Conservation (phyloP, 2,888 invertebrate genomes). For the Polyommatus icarus region DNA sequence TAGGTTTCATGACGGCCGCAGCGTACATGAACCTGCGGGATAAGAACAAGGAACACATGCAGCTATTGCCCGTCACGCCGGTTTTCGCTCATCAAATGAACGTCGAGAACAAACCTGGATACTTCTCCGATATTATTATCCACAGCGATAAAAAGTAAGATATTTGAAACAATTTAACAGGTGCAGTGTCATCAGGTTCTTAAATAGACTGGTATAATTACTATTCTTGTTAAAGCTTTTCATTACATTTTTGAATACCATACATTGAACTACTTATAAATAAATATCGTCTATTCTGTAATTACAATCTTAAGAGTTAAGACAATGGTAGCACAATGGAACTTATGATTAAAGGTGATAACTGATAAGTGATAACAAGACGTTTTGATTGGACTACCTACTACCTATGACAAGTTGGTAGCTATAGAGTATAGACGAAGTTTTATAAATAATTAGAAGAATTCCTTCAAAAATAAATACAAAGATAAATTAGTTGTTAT, state of each 20-base stretch:
- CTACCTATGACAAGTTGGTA: not conserved
- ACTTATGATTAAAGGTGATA: not conserved
- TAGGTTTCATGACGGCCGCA: conserved; percentile 81
- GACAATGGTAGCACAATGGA: not conserved
- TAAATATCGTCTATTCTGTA: not conserved
- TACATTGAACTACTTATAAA: not conserved
- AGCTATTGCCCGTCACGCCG: conserved; percentile 80
- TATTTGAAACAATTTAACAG: not conserved
- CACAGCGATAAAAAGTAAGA: conserved; percentile 80
- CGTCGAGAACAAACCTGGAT: conserved; percentile 75
- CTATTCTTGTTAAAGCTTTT: too few relatives aligned
- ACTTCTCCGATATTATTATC: conserved; percentile 82
- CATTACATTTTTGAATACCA: not conserved
- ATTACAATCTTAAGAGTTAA: not conserved
- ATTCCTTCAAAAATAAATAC: conserved; percentile 51
- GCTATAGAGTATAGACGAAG: not conserved
- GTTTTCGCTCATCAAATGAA: conserved; percentile 81
- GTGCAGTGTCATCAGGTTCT: not conserved
- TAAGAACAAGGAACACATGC: conserved; percentile 59
- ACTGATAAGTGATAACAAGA: not conserved
- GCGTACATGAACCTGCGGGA: conserved; percentile 75
- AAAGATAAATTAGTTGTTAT: conserved; percentile 70
- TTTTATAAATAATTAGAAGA: conserved; percentile 21
- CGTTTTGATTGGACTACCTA: not conserved
- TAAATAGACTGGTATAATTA: not conserved